Base-by-base conservation (phyloP, 2,113 vertebrate genomes). In the Channa maculata region DNA sequence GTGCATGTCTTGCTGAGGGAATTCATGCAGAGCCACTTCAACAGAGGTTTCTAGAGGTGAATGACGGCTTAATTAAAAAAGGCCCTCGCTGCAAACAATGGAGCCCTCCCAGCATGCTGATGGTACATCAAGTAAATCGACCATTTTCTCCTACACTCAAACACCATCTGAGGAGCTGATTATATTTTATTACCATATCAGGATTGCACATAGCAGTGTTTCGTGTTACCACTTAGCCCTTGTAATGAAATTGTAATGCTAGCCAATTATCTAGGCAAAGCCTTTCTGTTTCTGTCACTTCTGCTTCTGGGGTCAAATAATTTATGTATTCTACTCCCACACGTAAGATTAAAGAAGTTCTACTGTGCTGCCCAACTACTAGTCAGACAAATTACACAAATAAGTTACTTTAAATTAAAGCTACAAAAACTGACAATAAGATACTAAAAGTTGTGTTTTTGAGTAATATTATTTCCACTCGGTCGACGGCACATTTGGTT, bases 1-100 rank as follows among this genome's bases (percentile, higher is more conserved):
- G 45, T 46, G 58, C 3, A 12, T 39, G 62, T 62, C 48, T 58
- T 63, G 34, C 57, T 36, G 66, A 14, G 37, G 14, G 55, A 60
- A 48, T 10, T 36, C 75, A 71, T 37, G 53, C 60, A 10, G 41
- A 43, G 50, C 37, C 41, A 41, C 37, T 71, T 85, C 65, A 66
- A 52, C 82, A 75, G 54, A 84, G 85, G 73, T 86, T 87, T 69
- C 65, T 44, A 73, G 48, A 75, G 85, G 75, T 86, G 84, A 91
- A 49, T 68, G 78, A 79, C 71, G 52, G 62, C 76, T 77, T 86
- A 73, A 88, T 89, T 89, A 75, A 87, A 80, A 68, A 67, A 61
- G 53, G 45, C 61, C 73, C 53, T 77, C 5, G 3, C 81, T 1
- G 11, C 72, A 69, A 83, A 82, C 63, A 8, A 38, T 41, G 53